Evolutionary conservation across 92 coral and sea anemone genomes (phyloP).

Genomic region (Porites divaricata): DNA sequence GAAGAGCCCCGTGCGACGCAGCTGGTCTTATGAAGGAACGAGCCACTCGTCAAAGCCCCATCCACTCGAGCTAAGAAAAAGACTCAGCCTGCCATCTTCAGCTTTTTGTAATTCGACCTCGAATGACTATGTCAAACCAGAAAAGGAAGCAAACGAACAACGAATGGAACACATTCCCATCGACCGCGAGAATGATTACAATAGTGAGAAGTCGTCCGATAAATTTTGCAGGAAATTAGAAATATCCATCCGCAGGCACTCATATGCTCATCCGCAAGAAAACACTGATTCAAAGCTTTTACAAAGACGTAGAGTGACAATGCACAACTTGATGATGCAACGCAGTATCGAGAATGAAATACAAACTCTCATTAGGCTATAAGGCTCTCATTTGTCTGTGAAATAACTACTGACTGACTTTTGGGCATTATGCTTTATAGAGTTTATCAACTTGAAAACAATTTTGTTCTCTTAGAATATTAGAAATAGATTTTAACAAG

Average conservation of each 20-base stretch:
- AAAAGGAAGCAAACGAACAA: neutral
- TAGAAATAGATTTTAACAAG: no score
- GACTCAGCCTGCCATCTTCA: slow-evolving; percentile 34
- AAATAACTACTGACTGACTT: no score
- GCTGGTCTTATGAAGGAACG: neutral
- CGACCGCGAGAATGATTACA: neutral
- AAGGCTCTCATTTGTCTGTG: neutral
- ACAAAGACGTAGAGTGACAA: slow-evolving; percentile 1
- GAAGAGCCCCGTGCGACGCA: neutral
- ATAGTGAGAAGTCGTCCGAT: neutral
- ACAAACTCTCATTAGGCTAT: neutral
- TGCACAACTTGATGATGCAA: slow-evolving; percentile 5
- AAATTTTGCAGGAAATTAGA: neutral
- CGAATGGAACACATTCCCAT: neutral
- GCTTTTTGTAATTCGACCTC: neutral
- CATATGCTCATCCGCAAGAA: neutral
- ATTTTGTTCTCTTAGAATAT: no score
- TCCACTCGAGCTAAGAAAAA: neutral
- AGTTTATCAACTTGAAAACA: no score
- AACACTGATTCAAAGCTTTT: neutral
- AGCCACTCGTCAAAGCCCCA: neutral
- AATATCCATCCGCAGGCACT: slow-evolving; percentile 10
- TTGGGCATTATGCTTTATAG: no score
- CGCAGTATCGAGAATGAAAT: neutral
- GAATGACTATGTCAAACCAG: neutral